Base-by-base conservation (phyloP, 2,797 vertebrate species). In the Dromococcyx pavoninus region DNA sequence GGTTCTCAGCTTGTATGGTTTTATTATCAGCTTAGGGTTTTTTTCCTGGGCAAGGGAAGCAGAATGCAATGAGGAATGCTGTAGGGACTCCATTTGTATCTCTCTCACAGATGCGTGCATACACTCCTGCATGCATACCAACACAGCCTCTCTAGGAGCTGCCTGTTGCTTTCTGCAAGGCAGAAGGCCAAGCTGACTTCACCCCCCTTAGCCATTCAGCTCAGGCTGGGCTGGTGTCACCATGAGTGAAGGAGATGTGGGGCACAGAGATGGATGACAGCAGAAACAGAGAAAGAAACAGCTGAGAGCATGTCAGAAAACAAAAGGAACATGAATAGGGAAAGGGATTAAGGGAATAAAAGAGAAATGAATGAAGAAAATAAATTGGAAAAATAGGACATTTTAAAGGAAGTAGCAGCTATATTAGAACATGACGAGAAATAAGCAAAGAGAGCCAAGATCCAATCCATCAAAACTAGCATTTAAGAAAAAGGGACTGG, bases 401-500 rank as follows among this genome's bases (percentile, higher is more conserved):
- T 77, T 53, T 9, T 62, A 56, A 72, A 53, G 37, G 46, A 48
- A 75, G 28, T 48, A 88, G 67, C 56, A 88, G 44, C 66, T 94
- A 3, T 78, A 43, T 58, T 54, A 86, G 53, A 82, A 58, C 57
- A 67, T 2, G 8, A 41, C 39, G 17, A 90, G 37, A 79, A 94
- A 76, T 64, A 48, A 79, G 37, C 16, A 50, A 70, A 81, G 82
- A 54, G 17, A 75, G 24, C 46, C 64, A 79, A 61, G 50, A 46
- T 44, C 30, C 37, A 82, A 67, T 89, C 37, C 24, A 51, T 89
- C 84, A 91, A 74, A 93, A 89, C 41, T n/a, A 46, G 30, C 1
- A 25, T 67, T 89, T 80, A 94, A 83, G 66, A 83, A 86, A 86
- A 83, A 80, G 21, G 51, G 23, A 51, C 46, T 71, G 14, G 54